Conservation (phyloP, 2,888 invertebrate genomes). For the Cinara cedri region DNA sequence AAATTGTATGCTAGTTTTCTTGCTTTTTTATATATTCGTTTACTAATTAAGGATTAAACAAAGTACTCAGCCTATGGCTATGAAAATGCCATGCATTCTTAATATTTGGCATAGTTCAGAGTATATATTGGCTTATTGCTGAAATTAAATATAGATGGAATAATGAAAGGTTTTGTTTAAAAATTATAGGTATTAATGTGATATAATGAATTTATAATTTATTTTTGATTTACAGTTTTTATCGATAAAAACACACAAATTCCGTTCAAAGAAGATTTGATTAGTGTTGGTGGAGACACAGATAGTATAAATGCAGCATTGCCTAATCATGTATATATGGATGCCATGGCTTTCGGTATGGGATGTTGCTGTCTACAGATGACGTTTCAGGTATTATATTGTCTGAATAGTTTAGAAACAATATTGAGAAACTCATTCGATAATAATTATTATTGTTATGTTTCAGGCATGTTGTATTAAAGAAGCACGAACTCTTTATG, state of each 20-base stretch:
- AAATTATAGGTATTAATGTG: background rate
- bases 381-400: slow-evolving; percentile 73
- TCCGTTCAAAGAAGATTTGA: slow-evolving; percentile 75
- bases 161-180: background rate
- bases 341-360: slow-evolving; percentile 99
- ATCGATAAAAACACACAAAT: slow-evolving; percentile 84
- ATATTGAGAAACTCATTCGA: background rate
- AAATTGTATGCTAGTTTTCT: no score
- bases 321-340: slow-evolving; percentile 95
- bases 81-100: background rate
- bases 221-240: slow-evolving; percentile 71
- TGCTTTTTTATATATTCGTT: no score
- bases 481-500: slow-evolving; percentile 94
- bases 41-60: no score
- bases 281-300: slow-evolving; percentile 70
- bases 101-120: background rate
- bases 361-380: slow-evolving; percentile 96
- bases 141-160: background rate
- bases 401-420: no score
- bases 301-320: slow-evolving; percentile 72
- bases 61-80: background rate
- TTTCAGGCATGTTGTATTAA: slow-evolving; percentile 91
- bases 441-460: background rate
- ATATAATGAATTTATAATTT: background rate
- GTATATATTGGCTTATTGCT: background rate